phyloP scores from a whole-genome alignment of 2,113 vertebrate genomes.

The Sebastes schlegelii region DNA sequence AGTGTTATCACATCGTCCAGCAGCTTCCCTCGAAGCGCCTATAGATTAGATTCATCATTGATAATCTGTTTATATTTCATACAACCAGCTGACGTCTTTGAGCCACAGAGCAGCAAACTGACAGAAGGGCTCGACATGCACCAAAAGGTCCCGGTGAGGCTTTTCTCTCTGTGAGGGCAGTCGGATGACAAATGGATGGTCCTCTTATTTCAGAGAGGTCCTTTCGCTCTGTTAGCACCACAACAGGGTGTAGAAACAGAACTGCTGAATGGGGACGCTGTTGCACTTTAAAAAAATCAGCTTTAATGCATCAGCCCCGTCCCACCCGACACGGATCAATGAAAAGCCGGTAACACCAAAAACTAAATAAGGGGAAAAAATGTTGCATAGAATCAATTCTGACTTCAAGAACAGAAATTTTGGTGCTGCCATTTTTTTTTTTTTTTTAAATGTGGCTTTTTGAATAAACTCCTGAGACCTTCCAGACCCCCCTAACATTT shows the following conservation, averaged over 20 bases:
- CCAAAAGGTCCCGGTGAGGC: conserved; percentile 76
- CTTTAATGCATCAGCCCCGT: conserved; percentile 42
- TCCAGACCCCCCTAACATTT: conserved; percentile 49
- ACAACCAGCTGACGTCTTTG: conserved; percentile 81
- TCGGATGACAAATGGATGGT: conserved; percentile 38
- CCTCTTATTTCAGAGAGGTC: conserved; percentile 33
- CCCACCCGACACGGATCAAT: conserved; percentile 38
- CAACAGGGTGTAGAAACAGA: conserved; percentile 60
- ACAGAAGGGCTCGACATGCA: conserved; percentile 91
- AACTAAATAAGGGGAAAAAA: conserved; percentile 41
- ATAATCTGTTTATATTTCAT: conserved; percentile 59
- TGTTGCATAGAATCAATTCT: conserved; percentile 85
- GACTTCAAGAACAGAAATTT: conserved; percentile 69
- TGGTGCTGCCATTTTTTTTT: conserved; percentile 71
- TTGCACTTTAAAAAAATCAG: conserved; percentile 33
- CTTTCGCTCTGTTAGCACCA: conserved; percentile 49
- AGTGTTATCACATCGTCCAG: conserved; percentile 90
- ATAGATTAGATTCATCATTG: conserved; percentile 46
- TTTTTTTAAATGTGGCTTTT: conserved; percentile 54
- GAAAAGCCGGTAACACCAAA: conserved; percentile 42
- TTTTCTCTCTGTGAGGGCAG: conserved; percentile 34
- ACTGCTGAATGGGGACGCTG: conserved; percentile 28
- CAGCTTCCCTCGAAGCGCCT: conserved; percentile 78
- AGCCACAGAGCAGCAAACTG: conserved; percentile 86
- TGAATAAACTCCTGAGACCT: conserved; percentile 75